These are phyloP conservation scores for Apocheima hispidaria DNA, from an alignment of 2,888 invertebrate genomes.

Conservation along the genomic window DNA sequence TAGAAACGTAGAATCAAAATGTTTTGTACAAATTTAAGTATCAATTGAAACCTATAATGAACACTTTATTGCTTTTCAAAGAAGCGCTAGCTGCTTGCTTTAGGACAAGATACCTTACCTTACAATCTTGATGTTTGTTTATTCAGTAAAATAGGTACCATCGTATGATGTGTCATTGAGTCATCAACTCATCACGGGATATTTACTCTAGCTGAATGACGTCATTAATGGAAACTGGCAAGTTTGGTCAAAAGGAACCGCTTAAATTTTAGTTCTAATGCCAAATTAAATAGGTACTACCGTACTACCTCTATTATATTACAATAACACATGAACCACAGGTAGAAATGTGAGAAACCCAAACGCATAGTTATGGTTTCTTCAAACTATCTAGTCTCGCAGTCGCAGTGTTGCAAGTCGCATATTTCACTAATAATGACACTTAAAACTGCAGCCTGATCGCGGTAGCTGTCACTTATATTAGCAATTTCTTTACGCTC, in stretches of 20 bases:
- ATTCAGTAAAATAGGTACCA: not conserved
- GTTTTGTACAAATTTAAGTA: no score
- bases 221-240: constrained; percentile 15
- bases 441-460: no score
- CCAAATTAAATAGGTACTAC: not conserved
- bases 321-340: no score
- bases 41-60: no score
- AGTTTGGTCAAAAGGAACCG: not conserved
- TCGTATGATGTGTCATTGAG: constrained; percentile 6
- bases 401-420: no score
- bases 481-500: no score
- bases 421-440: no score
- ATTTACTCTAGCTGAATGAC: constrained; percentile 19
- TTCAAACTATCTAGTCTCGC: no score
- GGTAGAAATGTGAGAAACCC: no score
- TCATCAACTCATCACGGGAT: constrained; percentile 28
- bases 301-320: not conserved
- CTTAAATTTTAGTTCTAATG: not conserved
- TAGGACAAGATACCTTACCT: not conserved
- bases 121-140: not conserved
- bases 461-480: no score
- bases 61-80: not conserved
- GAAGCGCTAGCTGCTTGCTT: not conserved
- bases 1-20: no score
- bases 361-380: no score